phyloP scores from a whole-genome alignment of 1,140 invertebrate species.

The Drosophila triauraria region DNA sequence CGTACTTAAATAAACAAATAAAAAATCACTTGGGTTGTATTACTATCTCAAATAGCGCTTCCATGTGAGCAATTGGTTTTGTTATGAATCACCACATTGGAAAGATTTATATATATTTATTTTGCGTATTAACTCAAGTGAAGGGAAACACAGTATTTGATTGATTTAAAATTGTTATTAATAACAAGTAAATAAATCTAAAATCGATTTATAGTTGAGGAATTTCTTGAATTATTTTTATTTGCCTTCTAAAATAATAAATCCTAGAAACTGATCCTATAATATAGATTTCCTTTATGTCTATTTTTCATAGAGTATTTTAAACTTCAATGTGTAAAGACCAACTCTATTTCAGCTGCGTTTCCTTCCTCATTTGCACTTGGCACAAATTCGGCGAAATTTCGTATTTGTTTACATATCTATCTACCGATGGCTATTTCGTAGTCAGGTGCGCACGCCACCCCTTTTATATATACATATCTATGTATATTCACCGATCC shows the following conservation, averaged over 20 bases:
- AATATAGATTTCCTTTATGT: too few species aligned
- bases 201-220: too few species aligned
- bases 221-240: background rate
- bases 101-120: background rate
- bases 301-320: slow-evolving; percentile 1
- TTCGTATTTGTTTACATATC: slow-evolving; percentile 67
- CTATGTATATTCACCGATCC: slow-evolving; percentile 1
- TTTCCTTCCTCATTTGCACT: slow-evolving; percentile 70
- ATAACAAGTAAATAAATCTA: too few species aligned
- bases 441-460: slow-evolving; percentile 75
- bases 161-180: too few species aligned
- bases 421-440: slow-evolving; percentile 60
- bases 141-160: background rate
- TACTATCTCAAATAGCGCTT: slow-evolving; percentile 7
- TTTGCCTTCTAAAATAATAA: background rate
- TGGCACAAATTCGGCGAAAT: slow-evolving; percentile 72
- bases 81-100: slow-evolving; percentile 1
- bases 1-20: slow-evolving; percentile 6
- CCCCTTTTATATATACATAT: slow-evolving; percentile 4
- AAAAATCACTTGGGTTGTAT: slow-evolving; percentile 4
- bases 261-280: too few species aligned
- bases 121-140: background rate
- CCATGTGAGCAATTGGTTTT: slow-evolving; percentile 1
- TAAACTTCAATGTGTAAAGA: background rate
- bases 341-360: slow-evolving; percentile 3